Evolutionary conservation across 2,797 vertebrate species (phyloP), one percentile per base, ranked within the genome.

Genomic region (Tamandua tetradactyla): DNA sequence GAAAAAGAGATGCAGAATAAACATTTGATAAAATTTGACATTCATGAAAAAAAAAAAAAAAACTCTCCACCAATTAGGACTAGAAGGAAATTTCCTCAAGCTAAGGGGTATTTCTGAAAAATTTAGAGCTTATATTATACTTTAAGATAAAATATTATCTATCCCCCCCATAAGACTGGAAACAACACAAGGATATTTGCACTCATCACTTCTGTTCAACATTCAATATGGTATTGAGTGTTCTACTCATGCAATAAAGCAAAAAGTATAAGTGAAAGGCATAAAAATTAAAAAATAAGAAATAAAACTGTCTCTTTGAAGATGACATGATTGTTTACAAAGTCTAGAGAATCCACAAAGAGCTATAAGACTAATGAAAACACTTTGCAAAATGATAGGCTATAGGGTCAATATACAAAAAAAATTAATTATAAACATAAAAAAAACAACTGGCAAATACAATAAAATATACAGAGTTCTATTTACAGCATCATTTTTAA

Each of bases 231-330:
- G 40, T 69, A 69, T 49, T 81, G 11, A 42, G 82, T 62, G 10
- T 80, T 25, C 78, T n/a, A 49, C 47, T 23, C 7, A 81, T 35
- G 55, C 18, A 91, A 72, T 14, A 85, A 55, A 42, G 5, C 44
- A 87, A 89, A 32, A 94, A 84, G 84, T 22, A 57, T 25, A 93
- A 94, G 81, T 76, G 3, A 47, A 91, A 95, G 44, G 7, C 61
- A 95, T 91, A 81, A 85, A 81, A 91, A 82, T 61, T n/a, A 27
- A 74, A 95, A 89, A 91, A 20, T 18, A 94, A 93, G 42, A 89
- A 83, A 44, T 47, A 83, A 68, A 74, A 75, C 40, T 74, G n/a
- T n/a, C n/a, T n/a, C n/a, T n/a, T n/a, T n/a, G n/a, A n/a, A n/a
- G n/a, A n/a, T n/a, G n/a, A n/a, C 49, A 57, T 49, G 25, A 94